phyloP scores from a whole-genome alignment of 1,140 invertebrate species.

The Thrips palmi region DNA sequence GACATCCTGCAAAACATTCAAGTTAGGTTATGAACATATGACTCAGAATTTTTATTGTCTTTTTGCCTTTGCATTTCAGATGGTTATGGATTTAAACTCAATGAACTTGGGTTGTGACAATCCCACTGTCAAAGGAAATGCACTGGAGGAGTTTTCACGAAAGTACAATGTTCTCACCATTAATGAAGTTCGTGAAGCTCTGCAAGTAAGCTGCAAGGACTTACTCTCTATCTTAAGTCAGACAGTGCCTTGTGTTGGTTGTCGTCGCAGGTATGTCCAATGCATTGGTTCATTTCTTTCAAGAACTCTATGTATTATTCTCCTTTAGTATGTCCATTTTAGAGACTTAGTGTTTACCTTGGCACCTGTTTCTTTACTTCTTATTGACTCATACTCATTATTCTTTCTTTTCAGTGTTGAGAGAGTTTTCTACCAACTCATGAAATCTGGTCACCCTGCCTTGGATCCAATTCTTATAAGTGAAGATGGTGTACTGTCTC shows the following conservation, averaged over 20 bases:
- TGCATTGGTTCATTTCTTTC: neutral
- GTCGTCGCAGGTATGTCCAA: constrained; percentile 54
- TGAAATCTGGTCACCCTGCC: constrained; percentile 60
- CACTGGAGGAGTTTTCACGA: constrained; percentile 62
- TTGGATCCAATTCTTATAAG: constrained; percentile 60
- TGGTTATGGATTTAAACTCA: constrained; percentile 77
- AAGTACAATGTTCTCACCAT: constrained; percentile 60
- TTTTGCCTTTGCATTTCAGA: constrained; percentile 34
- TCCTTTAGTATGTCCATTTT: neutral
- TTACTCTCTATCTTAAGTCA: constrained; percentile 67
- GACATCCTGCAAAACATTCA: too few species aligned
- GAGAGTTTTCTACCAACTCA: constrained; percentile 61
- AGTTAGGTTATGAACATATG: too few species aligned
- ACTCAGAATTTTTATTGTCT: constrained; percentile 11
- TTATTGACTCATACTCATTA: constrained; percentile 1
- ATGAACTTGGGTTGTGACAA: constrained; percentile 63
- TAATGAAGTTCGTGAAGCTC: constrained; percentile 56
- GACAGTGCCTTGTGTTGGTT: constrained; percentile 81
- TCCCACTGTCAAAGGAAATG: constrained; percentile 52
- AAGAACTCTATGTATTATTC: neutral
- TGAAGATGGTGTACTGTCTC: constrained; percentile 47
- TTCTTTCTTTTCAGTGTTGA: constrained; percentile 50
- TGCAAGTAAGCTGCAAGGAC: constrained; percentile 66
- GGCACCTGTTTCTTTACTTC: neutral
- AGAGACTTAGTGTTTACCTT: neutral